Base-by-base conservation (phyloP, 2,888 invertebrate species). In the Asteroscopus sphinx region DNA sequence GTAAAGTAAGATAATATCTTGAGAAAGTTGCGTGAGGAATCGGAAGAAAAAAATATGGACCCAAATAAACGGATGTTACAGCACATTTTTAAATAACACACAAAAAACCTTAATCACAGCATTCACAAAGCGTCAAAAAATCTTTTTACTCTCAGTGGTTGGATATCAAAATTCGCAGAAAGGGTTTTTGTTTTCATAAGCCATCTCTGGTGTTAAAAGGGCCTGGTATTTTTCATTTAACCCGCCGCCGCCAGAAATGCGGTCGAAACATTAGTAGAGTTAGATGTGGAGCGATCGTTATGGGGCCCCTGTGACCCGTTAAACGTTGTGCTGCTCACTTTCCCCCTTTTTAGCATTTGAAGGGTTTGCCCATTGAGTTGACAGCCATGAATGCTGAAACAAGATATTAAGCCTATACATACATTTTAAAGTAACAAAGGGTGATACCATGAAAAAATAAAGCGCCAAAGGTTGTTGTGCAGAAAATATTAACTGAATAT, bases 181-280 rank as follows among this genome's bases (percentile, higher is more conserved):
- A 65, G 45, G 58, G 61, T 60, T 77, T 75, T 74, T 71, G 73
- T 75, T 77, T 68, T 72, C 73, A 72, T 72, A 68, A 75, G 63
- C 73, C 53, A 55, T 57, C 59, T 63, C 56, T 58, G 63, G 61
- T 76, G 61, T 77, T 65, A 61, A 78, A 77, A 72, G 46, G 54
- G 37, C 36, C 21, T 37, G 63, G 70, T 64, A 76, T 76, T 76
- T 76, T 76, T 76, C 70, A 76, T 76, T 70, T 70, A 64, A 68
- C 58, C 56, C 62, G 51, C 45, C 36, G 9, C 47, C 37, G 58
- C 28, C 33, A 53, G 60, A 63, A 76, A 65, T 68, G 74, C 67
- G 75, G 69, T 64, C 51, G 48, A 69, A 74, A 69, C 75, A 79
- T 79, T 79, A 69, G 69, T 59, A 25, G 49, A 68, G 65, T 68